Conservation (phyloP, 1,140 invertebrate genomes). For the Samia ricini region DNA sequence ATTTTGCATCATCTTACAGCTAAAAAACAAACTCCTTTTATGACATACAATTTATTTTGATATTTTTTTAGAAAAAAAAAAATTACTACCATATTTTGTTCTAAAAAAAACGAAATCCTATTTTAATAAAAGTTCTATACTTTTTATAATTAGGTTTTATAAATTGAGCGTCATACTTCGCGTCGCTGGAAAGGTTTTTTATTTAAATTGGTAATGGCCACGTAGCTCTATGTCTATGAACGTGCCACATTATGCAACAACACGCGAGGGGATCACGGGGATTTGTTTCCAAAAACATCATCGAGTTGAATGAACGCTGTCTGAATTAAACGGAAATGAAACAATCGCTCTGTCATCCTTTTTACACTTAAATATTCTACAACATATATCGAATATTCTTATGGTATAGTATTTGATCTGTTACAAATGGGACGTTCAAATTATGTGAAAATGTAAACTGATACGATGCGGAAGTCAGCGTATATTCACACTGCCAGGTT, state of each 20-base stretch:
- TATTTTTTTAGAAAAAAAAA: too few relatives aligned
- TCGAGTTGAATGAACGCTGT: slow-evolving; percentile 53
- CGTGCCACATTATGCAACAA: slow-evolving; percentile 59
- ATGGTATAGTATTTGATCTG: too few relatives aligned
- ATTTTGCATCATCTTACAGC: too few relatives aligned
- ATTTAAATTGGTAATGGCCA: slow-evolving; percentile 41
- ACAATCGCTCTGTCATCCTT: slow-evolving; percentile 15
- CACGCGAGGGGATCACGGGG: slow-evolving; percentile 69
- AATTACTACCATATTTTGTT: too few relatives aligned
- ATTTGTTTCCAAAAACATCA: slow-evolving; percentile 74
- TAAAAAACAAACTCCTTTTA: too few relatives aligned
- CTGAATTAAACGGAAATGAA: slow-evolving; percentile 59
- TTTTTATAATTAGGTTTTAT: neutral
- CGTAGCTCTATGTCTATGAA: neutral
- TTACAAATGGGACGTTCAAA: too few relatives aligned
- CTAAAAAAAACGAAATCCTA: too few relatives aligned
- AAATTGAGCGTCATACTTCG: neutral
- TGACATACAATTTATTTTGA: too few relatives aligned
- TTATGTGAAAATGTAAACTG: too few relatives aligned
- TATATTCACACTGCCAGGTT: too few relatives aligned
- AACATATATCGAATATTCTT: too few relatives aligned
- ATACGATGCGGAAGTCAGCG: too few relatives aligned
- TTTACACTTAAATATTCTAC: neutral
- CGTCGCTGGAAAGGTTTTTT: slow-evolving; percentile 16
- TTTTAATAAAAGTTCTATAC: neutral